Evolutionary conservation across 2,797 vertebrate genomes (phyloP).

Genomic region (Leucoraja ocellata): DNA sequence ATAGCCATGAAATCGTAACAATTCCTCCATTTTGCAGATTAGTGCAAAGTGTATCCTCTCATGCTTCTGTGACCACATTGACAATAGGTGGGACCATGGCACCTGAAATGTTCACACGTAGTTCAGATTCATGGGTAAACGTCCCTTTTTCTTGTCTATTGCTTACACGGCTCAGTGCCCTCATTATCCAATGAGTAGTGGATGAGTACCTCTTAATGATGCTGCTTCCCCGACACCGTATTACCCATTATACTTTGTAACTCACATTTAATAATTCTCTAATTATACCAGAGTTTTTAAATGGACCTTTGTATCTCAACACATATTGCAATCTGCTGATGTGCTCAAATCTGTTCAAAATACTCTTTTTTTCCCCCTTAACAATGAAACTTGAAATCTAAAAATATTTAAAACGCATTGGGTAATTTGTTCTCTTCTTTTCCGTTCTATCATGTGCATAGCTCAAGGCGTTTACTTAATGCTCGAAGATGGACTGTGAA

Average conservation of each 20-base stretch:
- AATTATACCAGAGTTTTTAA: neutral
- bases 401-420: constrained; percentile 2
- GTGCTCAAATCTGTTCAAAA: neutral
- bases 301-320: constrained; percentile 1
- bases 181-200: neutral
- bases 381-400: neutral
- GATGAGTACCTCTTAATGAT: neutral
- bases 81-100: too few relatives aligned
- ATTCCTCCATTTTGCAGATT: neutral
- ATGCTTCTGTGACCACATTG: too few relatives aligned
- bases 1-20: neutral
- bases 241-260: neutral
- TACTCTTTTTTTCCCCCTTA: neutral
- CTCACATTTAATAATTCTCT: neutral
- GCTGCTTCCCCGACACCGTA: neutral
- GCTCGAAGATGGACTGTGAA: too few relatives aligned
- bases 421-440: neutral
- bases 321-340: neutral
- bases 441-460: neutral
- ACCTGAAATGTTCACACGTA: neutral
- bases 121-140: neutral
- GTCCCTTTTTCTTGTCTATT: too few relatives aligned
- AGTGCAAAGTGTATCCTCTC: too few relatives aligned
- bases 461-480: neutral
- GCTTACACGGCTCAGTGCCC: neutral